phyloP scores from a whole-genome alignment of 2,888 invertebrate genomes.

The Andricus quercusramuli region DNA sequence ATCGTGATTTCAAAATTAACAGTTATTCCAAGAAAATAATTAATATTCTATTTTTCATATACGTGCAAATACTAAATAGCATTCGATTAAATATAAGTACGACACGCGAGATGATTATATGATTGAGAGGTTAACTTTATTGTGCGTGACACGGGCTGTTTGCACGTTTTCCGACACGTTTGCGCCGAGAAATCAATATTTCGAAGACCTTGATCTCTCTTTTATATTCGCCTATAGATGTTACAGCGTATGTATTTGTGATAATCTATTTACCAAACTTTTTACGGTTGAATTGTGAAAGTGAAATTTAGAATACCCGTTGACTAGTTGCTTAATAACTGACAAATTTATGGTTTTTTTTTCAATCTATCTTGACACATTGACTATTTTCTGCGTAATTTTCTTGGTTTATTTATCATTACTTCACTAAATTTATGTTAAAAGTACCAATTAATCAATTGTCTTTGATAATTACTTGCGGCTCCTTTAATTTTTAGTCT shows the following conservation, averaged over 20 bases:
- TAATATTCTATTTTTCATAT: background rate
- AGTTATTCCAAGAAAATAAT: background rate
- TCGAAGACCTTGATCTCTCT: slow-evolving; percentile 53
- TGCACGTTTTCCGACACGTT: slow-evolving; percentile 48
- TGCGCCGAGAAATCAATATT: slow-evolving; percentile 63
- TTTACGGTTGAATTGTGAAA: background rate
- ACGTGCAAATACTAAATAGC: background rate
- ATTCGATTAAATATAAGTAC: background rate
- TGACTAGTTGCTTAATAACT: background rate
- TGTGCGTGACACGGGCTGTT: background rate
- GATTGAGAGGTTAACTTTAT: slow-evolving; percentile 16
- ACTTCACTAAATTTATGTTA: background rate
- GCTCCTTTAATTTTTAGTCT: slow-evolving; percentile 39
- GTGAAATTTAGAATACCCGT: no score
- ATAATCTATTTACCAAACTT: background rate
- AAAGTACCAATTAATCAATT: background rate
- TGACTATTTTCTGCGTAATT: background rate
- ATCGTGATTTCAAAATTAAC: background rate
- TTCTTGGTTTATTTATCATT: background rate
- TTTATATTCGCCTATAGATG: slow-evolving; percentile 19
- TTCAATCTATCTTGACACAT: background rate
- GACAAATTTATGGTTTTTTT: background rate
- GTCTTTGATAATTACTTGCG: slow-evolving; percentile 3
- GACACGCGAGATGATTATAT: background rate
- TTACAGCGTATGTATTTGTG: background rate